Base-by-base conservation (phyloP, 2,113 vertebrate genomes). In the Tretioscincus oriximinensis region DNA sequence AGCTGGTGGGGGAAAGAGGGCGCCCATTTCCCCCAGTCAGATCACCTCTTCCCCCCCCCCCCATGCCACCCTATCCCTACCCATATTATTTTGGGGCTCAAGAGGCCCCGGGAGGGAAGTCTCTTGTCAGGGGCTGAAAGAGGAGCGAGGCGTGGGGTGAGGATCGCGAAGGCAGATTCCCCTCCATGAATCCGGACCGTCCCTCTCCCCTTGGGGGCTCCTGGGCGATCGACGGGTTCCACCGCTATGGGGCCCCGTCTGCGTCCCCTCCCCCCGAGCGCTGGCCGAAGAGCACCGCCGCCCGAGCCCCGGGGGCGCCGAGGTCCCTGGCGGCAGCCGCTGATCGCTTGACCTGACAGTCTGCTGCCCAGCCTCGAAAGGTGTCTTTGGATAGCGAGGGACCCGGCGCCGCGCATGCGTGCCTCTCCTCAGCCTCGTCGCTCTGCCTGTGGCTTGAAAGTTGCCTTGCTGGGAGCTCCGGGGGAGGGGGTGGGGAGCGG, bases 391-490 rank as follows among this genome's bases (percentile, higher is more conserved):
- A 92, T 91, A 94, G 91, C 89, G 92, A 58, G 54, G 54, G 54
- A 90, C 92, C 82, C 86, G 83, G 41, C 67, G 80, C 85, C 92
- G 91, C 94, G 94, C 91, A 96, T 96, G 96, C 94, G 94, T 92
- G 88, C 88, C 90, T 89, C 76, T 87, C 90, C 88, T 90, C 74
- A 88, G 94, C 90, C 93, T 94, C 90, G 92, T 89, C 92, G 93
- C 87, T 90, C 91, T 87, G 94, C 90, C 90, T 91, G 80, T 92
- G 80, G 87, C 92, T 89, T 92, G 80, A 81, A 93, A 96, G 91
- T 96, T 95, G 92, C 92, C 87, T 93, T 92, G 84, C 90, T 91
- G 88, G 93, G 91, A 93, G 93, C 91, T 92, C 91, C 91, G 77
- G 89, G 64, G 80, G 49, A 47, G 80, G 80, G 72, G 78, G 35